phyloP scores from a whole-genome alignment of 1,140 invertebrate genomes.

The Hetaerina americana region DNA sequence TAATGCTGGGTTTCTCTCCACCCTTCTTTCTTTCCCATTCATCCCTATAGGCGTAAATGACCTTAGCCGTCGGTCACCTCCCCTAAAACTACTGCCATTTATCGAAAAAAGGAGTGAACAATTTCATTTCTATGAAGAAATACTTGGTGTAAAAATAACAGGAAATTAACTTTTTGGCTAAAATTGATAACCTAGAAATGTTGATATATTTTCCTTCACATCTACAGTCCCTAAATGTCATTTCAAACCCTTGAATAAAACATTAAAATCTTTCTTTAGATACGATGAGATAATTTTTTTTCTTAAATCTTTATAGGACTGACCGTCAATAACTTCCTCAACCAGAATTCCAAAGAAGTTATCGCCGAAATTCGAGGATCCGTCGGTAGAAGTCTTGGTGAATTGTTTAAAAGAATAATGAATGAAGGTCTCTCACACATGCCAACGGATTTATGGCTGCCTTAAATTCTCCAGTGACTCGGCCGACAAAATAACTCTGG shows the following conservation, averaged over 20 bases:
- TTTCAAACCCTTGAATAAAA: background rate
- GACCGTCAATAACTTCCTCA: slow-evolving; percentile 35
- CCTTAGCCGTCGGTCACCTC: no score
- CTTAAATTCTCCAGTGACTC: no score
- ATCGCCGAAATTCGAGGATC: slow-evolving; percentile 31
- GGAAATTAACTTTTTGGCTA: background rate
- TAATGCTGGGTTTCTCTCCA: no score
- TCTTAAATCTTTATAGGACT: slow-evolving; percentile 25
- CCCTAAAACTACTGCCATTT: no score
- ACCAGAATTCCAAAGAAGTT: slow-evolving; percentile 32
- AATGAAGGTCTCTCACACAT: slow-evolving; percentile 33
- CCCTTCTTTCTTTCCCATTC: no score
- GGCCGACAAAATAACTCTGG: no score
- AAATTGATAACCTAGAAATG: background rate
- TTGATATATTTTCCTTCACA: background rate
- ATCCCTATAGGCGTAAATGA: no score
- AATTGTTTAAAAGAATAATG: slow-evolving; percentile 31
- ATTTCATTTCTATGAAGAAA: background rate
- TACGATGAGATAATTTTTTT: background rate
- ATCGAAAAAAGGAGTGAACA: no score
- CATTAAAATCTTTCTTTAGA: background rate
- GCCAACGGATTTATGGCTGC: slow-evolving; percentile 30
- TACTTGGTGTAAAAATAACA: background rate
- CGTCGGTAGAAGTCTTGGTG: slow-evolving; percentile 27
- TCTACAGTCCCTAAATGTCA: background rate